Conservation (phyloP, 1,140 invertebrate genomes). For the Drosophila pseudoananassae region DNA sequence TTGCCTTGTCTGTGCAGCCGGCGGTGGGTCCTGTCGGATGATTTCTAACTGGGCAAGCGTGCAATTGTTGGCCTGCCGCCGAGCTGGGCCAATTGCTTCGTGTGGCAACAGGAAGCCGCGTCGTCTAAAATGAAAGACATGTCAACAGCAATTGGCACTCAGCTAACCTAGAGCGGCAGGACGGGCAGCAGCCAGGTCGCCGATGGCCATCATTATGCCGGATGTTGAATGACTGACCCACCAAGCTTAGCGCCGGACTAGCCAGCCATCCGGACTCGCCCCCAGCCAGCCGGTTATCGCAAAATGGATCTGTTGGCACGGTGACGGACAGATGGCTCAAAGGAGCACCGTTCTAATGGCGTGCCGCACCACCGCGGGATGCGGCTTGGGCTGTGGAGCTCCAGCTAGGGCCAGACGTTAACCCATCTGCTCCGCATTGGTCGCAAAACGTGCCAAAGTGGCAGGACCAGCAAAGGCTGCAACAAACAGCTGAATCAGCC, state of each 20-base stretch:
- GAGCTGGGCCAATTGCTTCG: conserved; percentile 86
- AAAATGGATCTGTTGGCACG: neutral
- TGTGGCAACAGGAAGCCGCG: conserved; percentile 84
- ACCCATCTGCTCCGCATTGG: conserved; percentile 88
- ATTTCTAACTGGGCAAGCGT: conserved; percentile 87
- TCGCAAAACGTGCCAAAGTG: conserved; percentile 88
- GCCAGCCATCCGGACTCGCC: neutral
- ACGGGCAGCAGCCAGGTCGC: conserved; percentile 39
- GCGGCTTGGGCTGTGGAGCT: conserved; percentile 86
- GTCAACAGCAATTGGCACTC: conserved; percentile 52
- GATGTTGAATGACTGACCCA: conserved; percentile 61
- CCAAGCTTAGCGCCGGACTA: conserved; percentile 12
- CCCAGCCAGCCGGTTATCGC: neutral
- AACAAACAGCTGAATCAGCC: conserved; percentile 87
- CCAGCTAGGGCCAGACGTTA: conserved; percentile 92
- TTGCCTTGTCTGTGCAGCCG: too few species aligned
- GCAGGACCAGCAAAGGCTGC: conserved; percentile 88
- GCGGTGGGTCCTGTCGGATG: conserved; percentile 85
- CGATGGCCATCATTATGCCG: conserved; percentile 84
- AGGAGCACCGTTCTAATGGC: conserved; percentile 91
- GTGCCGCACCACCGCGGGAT: conserved; percentile 88
- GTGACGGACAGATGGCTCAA: conserved; percentile 90
- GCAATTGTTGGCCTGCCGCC: conserved; percentile 87
- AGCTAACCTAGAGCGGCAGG: conserved; percentile 17
- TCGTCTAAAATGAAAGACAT: conserved; percentile 43